These are phyloP conservation scores for Gobio gobio DNA, from an alignment of 2,113 vertebrate genomes.

Conservation along the genomic window DNA sequence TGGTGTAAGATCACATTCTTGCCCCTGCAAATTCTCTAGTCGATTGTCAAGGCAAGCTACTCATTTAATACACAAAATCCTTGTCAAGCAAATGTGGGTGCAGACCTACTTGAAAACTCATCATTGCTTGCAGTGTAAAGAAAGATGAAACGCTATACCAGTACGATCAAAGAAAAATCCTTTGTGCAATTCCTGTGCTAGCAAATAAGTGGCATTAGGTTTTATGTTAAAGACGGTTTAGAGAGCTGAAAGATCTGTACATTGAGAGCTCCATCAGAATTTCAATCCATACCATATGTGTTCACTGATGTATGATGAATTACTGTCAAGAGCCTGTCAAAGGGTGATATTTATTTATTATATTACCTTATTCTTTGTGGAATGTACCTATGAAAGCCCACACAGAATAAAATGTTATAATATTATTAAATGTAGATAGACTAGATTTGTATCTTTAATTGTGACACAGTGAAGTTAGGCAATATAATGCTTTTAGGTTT, in stretches of 20 bases:
- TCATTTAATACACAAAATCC: conserved; percentile 2
- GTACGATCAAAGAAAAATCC: conserved; percentile 4
- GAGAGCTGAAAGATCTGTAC: conserved; percentile 44
- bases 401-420: not conserved
- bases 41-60: conserved; percentile 20
- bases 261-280: conserved; percentile 28
- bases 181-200: conserved; percentile 29
- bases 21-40: conserved; percentile 9
- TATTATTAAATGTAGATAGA: too few species aligned
- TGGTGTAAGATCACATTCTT: conserved; percentile 3
- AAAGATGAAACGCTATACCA: conserved; percentile 13
- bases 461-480: not conserved
- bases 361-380: conserved; percentile 16
- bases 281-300: conserved; percentile 46
- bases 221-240: conserved; percentile 35
- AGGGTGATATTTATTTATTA: conserved; percentile 34
- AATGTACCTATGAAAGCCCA: not conserved
- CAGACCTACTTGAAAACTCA: conserved; percentile 5
- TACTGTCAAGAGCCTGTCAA: conserved; percentile 33
- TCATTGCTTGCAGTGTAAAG: not conserved
- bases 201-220: conserved; percentile 40
- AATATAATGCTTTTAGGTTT: conserved; percentile 1
- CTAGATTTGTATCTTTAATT: not conserved
- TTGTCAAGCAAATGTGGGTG: not conserved
- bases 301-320: conserved; percentile 5